These are phyloP conservation scores for Mormyrops boulengeri DNA, from an alignment of 2,797 vertebrate species.

Conservation along the genomic window DNA sequence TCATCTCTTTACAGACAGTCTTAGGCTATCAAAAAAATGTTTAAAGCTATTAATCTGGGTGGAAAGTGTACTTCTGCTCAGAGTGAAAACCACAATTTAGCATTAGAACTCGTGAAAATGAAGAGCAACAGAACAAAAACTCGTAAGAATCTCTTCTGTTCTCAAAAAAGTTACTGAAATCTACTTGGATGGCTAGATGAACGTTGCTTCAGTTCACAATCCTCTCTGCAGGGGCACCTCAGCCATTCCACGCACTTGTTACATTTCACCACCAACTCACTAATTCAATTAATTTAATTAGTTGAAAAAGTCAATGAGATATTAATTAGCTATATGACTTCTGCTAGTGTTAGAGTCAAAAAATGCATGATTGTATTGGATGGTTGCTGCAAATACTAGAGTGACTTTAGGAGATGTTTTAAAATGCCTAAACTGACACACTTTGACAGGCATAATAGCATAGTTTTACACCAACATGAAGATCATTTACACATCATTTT, in stretches of 20 bases:
- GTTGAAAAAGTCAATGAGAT: background rate
- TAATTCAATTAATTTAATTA: background rate
- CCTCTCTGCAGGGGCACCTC: background rate
- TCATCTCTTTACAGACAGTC: background rate
- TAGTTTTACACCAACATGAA: background rate
- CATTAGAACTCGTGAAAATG: background rate
- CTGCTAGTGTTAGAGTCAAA: background rate
- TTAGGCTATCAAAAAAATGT: background rate
- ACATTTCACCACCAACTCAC: background rate
- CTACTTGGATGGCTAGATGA: background rate
- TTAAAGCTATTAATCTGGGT: background rate
- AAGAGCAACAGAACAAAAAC: background rate
- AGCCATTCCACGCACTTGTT: too few relatives aligned
- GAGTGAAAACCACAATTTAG: background rate
- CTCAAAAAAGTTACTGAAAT: background rate
- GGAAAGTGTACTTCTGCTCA: background rate
- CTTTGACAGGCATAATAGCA: background rate
- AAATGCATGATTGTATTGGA: background rate
- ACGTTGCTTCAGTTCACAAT: background rate
- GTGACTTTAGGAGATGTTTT: background rate
- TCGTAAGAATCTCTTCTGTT: background rate
- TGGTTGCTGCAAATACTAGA: background rate
- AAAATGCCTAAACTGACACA: background rate
- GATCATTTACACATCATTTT: background rate
- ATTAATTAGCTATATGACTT: background rate